phyloP scores from a whole-genome alignment of 2,888 invertebrate genomes.

The Leucoma salicis region DNA sequence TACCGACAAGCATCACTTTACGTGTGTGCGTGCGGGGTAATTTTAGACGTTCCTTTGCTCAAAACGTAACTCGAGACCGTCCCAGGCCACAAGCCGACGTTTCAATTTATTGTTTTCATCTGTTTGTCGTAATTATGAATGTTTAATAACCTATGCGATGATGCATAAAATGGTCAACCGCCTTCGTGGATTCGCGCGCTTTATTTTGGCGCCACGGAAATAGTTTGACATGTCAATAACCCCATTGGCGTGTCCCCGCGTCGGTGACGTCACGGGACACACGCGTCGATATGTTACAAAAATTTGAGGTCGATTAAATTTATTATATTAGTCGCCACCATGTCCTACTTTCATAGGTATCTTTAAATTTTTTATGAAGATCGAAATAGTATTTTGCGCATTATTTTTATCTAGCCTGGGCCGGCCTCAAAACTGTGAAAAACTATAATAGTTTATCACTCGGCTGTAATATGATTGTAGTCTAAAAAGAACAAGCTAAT shows the following conservation, averaged over 20 bases:
- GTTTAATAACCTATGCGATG: constrained; percentile 36
- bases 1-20: constrained; percentile 48
- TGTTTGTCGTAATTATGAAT: constrained; percentile 65
- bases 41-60: constrained; percentile 82
- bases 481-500: no score
- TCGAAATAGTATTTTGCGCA: constrained; percentile 27
- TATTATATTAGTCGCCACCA: constrained; percentile 60
- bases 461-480: no score
- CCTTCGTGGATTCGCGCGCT: constrained; percentile 63
- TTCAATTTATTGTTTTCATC: constrained; percentile 79
- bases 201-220: constrained; percentile 78
- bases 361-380: constrained; percentile 46
- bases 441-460: background rate
- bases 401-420: constrained; percentile 19
- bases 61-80: constrained; percentile 79
- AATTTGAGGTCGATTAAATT: constrained; percentile 75
- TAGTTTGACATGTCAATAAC: constrained; percentile 80
- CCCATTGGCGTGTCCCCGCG: constrained; percentile 73
- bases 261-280: constrained; percentile 68
- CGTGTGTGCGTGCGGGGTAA: constrained; percentile 76
- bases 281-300: constrained; percentile 57
- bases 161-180: constrained; percentile 36
- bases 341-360: constrained; percentile 56
- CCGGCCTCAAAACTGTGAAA: constrained; percentile 3
- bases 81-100: constrained; percentile 79